Evolutionary conservation across 2,888 invertebrate species (phyloP).

Genomic region (Beris chalybata): DNA sequence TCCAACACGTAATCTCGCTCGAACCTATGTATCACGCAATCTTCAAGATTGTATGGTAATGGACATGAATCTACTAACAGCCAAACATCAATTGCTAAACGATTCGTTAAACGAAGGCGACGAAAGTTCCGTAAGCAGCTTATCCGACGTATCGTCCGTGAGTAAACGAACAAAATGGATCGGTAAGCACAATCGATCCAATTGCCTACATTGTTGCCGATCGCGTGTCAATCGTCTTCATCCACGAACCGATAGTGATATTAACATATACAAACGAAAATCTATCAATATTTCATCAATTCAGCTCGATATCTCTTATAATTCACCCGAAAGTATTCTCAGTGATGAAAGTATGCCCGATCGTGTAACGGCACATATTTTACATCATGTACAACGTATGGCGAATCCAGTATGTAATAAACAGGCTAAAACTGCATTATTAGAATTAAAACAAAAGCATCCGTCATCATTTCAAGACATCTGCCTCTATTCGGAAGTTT

Average conservation of each 20-base stretch:
- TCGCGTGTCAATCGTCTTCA: slow-evolving; percentile 48
- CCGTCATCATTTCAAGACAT: slow-evolving; percentile 77
- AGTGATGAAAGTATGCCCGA: slow-evolving; percentile 55
- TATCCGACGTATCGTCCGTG: slow-evolving; percentile 56
- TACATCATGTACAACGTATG: slow-evolving; percentile 73
- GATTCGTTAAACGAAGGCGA: slow-evolving; percentile 54
- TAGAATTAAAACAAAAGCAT: slow-evolving; percentile 73
- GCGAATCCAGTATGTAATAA: slow-evolving; percentile 79
- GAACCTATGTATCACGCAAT: slow-evolving; percentile 55
- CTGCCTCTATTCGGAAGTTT: slow-evolving; percentile 92
- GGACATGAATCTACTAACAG: slow-evolving; percentile 49
- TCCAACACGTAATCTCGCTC: slow-evolving; percentile 49
- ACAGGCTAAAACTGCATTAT: slow-evolving; percentile 78
- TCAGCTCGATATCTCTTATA: slow-evolving; percentile 51
- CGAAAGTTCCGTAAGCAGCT: slow-evolving; percentile 55
- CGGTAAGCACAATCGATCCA: slow-evolving; percentile 51
- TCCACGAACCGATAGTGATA: slow-evolving; percentile 43
- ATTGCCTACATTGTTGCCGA: slow-evolving; percentile 53
- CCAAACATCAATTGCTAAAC: slow-evolving; percentile 49
- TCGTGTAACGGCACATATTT: slow-evolving; percentile 57
- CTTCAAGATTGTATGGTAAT: slow-evolving; percentile 53
- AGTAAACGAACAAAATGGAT: slow-evolving; percentile 53
- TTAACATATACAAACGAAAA: slow-evolving; percentile 42
- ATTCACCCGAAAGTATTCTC: slow-evolving; percentile 56
- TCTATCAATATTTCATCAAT: slow-evolving; percentile 45